A percentile compares a stretch with the other conserved stretches of the same genome.
These are phyloP conservation scores for Bothrops jararaca DNA, from an alignment of 2,113 vertebrate genomes.

Conservation along the genomic window DNA sequence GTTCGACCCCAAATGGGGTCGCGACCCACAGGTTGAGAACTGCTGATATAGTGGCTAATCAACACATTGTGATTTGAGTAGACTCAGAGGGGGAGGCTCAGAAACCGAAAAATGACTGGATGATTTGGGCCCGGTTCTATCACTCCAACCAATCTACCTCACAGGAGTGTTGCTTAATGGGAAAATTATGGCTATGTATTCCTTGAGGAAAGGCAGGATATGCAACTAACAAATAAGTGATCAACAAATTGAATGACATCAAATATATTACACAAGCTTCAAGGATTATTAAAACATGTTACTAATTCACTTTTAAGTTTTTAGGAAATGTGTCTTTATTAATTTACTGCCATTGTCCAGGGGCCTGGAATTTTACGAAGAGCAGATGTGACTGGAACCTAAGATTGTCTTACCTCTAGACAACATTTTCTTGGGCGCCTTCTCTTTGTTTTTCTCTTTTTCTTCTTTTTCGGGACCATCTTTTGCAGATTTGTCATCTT, in stretches of 20 bases:
- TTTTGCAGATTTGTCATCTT: constrained; percentile 91
- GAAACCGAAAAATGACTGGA: not conserved
- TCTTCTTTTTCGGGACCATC: constrained; percentile 96
- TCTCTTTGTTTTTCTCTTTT: constrained; percentile 92
- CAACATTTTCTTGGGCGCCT: constrained; percentile 90
- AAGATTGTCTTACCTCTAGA: constrained; percentile 82
- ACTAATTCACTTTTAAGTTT: not conserved
- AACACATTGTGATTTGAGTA: not conserved
- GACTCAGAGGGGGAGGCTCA: not conserved
- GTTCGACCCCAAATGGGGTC: too few species aligned
- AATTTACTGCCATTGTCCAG: not conserved
- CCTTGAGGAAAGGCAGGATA: not conserved
- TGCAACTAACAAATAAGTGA: not conserved
- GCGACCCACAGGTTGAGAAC: too few species aligned
- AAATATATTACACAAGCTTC: not conserved
- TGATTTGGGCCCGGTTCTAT: not conserved
- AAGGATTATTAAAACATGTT: not conserved
- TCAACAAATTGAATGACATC: not conserved
- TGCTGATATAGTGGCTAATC: not conserved
- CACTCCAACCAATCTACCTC: not conserved
- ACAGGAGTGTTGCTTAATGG: not conserved
- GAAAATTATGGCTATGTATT: not conserved
- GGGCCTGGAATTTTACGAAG: not conserved
- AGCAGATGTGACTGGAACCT: not conserved
- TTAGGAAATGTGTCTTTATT: not conserved